Evolutionary conservation across 2,797 vertebrate species (phyloP).

Genomic region (Anisognathus igniventris): DNA sequence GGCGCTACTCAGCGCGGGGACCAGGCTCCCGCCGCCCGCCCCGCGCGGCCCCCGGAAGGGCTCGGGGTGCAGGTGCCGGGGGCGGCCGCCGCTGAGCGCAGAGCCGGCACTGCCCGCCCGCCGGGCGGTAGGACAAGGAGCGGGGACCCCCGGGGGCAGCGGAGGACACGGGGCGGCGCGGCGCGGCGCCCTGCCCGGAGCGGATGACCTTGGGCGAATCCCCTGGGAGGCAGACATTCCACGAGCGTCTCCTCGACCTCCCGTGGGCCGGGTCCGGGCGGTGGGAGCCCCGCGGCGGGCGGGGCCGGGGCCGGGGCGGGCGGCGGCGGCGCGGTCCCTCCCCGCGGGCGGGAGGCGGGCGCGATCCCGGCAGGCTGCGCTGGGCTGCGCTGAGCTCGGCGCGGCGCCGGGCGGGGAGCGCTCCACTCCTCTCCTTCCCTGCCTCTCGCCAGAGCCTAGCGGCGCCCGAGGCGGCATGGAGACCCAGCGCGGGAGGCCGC

Average conservation of each 20-base stretch:
- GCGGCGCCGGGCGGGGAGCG: conserved; percentile 1
- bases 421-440: accelerated
- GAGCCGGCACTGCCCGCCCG: too few relatives aligned
- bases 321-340: not conserved
- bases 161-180: accelerated
- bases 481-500: not conserved
- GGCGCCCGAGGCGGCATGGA: not conserved
- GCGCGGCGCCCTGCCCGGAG: not conserved
- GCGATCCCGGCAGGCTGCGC: not conserved
- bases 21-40: not conserved
- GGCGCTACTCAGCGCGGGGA: not conserved
- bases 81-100: accelerated
- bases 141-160: too few relatives aligned
- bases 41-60: not conserved
- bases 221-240: accelerated
- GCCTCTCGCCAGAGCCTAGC: not conserved
- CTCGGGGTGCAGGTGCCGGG: not conserved
- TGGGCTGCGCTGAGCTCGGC: conserved; percentile 47
- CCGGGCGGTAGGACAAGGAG: not conserved
- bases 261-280: too few relatives aligned
- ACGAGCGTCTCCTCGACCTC: accelerated
- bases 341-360: not conserved
- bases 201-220: not conserved
- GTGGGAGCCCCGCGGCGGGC: not conserved
- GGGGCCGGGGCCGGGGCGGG: not conserved